Evolutionary conservation across 2,888 invertebrate genomes (phyloP), one percentile per base, ranked within the genome.

Genomic region (Crossocerus cetratus): DNA sequence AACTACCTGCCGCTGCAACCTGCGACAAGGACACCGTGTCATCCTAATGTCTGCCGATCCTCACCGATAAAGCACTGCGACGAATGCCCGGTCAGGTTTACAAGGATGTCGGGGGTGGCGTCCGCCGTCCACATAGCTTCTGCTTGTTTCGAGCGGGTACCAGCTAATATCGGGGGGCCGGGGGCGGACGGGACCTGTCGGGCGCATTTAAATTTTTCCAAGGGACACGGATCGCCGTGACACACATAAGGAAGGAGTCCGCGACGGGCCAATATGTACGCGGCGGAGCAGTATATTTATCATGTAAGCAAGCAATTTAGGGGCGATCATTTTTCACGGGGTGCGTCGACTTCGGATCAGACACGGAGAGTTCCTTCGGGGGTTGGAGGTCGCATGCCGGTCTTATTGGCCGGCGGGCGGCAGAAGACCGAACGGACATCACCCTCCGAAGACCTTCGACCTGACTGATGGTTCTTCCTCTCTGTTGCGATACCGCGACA

Each of bases 231-330:
- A 65, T 58, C 45, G 43, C 23, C 20, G 67, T 69, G 79, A 77
- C 75, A 72, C 59, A 66, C 64, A 72, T 75, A 66, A 70, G n/a
- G 49, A 1, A 5, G 49, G 49, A 49, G 16, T 14, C 1, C 65
- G 64, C 55, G 60, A 42, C 32, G 5, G 55, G 54, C 70, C 79
- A 81, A 81, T 81, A 81, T 81, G 81, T 79, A 77, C 64, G 68
- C 71, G 54, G 65, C 61, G 69, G 65, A 74, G 68, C 78, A 81
- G 88, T 88, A 89, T 88, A 90, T 90, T 90, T 90, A 90, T 90
- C 90, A 90, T 90, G 88, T 89, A 88, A 90, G 89, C 89, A 87
- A 87, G 89, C 89, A 90, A 90, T 90, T 90, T 90, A 86, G 86
- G 83, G 80, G 65, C 86, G 89, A 90, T 90, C 90, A 90, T 90